Base-by-base conservation (phyloP, 2,797 vertebrate genomes). In the Mallotus villosus region DNA sequence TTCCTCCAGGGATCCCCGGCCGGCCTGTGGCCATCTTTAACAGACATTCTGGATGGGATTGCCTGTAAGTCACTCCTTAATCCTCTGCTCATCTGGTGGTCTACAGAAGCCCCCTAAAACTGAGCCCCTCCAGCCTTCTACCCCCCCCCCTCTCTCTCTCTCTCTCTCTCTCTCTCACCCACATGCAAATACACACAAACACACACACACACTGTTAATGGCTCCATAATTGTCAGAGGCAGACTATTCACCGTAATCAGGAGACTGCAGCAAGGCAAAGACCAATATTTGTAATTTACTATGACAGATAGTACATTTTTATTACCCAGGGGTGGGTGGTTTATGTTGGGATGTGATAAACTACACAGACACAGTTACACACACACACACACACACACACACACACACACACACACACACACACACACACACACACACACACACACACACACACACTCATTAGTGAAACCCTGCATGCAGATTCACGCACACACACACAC, bases 201-300 rank as follows among this genome's bases (percentile, higher is more conserved):
- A 73, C 74, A 81, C 77, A 74, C 55, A 37, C 76, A 83, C 77
- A 70, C 75, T 59, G 78, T 82, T 60, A 89, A 89, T 89, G 86
- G 86, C 81, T 89, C 83, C 80, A 81, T 90, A 91, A 90, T 90
- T 87, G 87, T 88, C 83, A 77, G 82, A 85, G 82, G 83, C 87
- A 88, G 87, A 85, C 86, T 84, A 83, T 78, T 85, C 87, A 87
- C 85, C 79, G 87, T 88, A 89, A 91, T 91, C 87, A 89, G 87
- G 84, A 86, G 84, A 87, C 86, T 87, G 89, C 89, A 90, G 90
- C 79, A 86, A 81, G 79, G 82, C 81, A 53, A 86, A 85, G 79
- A 86, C 86, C 83, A 83, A 85, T 82, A 89, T 88, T 88, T 86
- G 77, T 90, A 88, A 89, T 90, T 88, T 89, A 88, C 81, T 82